Evolutionary conservation across 2,113 vertebrate genomes (phyloP).

Genomic region (Takifugu bimaculatus): DNA sequence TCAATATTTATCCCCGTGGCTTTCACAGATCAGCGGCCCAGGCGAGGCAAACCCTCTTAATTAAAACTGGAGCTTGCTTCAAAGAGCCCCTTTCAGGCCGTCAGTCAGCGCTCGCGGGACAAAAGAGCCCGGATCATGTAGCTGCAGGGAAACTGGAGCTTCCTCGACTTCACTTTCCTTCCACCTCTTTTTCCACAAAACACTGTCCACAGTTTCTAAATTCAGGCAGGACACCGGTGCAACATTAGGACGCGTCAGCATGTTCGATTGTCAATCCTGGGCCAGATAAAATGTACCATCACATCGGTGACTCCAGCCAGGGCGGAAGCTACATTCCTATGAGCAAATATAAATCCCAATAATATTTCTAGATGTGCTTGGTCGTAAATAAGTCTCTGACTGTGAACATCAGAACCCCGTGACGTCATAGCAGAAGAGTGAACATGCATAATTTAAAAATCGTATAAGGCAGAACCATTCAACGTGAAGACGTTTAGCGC

Average conservation of each 20-base stretch:
- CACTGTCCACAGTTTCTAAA: constrained; percentile 63
- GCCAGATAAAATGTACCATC: constrained; percentile 49
- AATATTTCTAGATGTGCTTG: no score
- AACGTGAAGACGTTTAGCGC: constrained; percentile 46
- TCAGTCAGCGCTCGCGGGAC: constrained; percentile 91
- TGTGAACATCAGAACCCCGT: no score
- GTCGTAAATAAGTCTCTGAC: no score
- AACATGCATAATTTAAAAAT: no score
- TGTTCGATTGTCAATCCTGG: constrained; percentile 64
- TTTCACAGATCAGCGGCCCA: constrained; percentile 98
- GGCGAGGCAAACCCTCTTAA: constrained; percentile 98
- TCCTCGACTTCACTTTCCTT: constrained; percentile 80
- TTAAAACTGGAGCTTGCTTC: constrained; percentile 99
- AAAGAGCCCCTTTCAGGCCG: constrained; percentile 97
- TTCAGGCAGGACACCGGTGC: constrained; percentile 77
- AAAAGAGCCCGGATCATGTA: constrained; percentile 90
- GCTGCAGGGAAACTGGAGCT: constrained; percentile 91
- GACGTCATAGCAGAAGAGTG: no score
- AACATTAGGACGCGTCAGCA: constrained; percentile 77
- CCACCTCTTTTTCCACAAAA: constrained; percentile 81
- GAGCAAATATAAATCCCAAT: no score
- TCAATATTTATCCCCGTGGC: constrained; percentile 99
- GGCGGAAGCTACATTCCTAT: no score
- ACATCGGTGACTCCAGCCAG: no score
- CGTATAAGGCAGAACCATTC: no score